Evolutionary conservation across 1,140 invertebrate genomes (phyloP), one percentile per base, ranked within the genome.

Genomic region (Pseudomyrmex dendroicus): DNA sequence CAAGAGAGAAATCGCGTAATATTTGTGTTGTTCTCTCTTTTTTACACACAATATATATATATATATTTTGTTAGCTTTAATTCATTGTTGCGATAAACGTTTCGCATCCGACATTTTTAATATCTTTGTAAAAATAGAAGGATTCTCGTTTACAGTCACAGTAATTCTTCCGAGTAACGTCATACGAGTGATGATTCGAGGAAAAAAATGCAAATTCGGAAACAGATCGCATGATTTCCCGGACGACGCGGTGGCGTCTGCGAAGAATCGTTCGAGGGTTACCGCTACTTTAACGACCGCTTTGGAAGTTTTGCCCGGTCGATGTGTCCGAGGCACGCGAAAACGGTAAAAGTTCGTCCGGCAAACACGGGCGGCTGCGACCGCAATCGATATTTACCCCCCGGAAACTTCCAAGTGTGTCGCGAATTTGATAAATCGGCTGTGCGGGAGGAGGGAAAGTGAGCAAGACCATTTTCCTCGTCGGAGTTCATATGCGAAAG

Each of bases 361-460:
- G 12, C 48, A 50, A 85, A 80, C 61, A 56, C 25, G 68, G 63
- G 15, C 44, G 56, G 22, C 54, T 68, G 68, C 64, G 17, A 4
- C 46, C 10, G 68, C 62, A 77, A 86, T 86, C 85, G 78, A 86
- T 86, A 86, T 46, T 82, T 86, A 35, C 86, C 84, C 86, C 84
- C 25, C 73, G 66, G 84, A 77, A 86, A 86, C 64, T 86, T 83
- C 17, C 20, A 74, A 73, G 25, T 73, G 3, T 59, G 48, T 74
- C 64, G 61, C 67, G 80, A 80, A 72, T 80, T 80, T 80, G 66
- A 80, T 25, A 80, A 61, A 80, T 80, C 76, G 20, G 50, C 0
- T n/a, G 35, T 35, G 35, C 35, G 35, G 35, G 35, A 35, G 35
- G 35, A 35, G 5, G 35, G 35, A 70, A 57, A 70, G 20, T 44